phyloP scores from a whole-genome alignment of 2,888 invertebrate genomes.

The Lithophane ornitopus region DNA sequence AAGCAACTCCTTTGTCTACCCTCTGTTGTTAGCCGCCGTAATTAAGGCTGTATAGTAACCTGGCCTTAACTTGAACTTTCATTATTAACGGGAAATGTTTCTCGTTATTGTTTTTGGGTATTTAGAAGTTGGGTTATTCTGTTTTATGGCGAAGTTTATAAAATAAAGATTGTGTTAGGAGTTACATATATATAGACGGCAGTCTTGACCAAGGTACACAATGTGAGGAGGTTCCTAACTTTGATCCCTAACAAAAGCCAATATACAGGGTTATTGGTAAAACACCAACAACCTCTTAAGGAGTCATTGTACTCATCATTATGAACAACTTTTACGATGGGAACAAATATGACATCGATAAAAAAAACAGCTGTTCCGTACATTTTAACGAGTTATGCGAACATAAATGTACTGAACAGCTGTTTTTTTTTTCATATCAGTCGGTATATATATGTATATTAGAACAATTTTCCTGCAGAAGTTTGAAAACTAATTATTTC shows the following conservation, averaged over 20 bases:
- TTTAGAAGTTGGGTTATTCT: conserved; percentile 38
- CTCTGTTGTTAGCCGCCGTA: conserved; percentile 45
- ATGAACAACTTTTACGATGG: too few species aligned
- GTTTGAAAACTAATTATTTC: not conserved
- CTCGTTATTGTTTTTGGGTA: conserved; percentile 49
- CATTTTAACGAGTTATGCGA: too few species aligned
- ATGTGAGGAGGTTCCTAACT: not conserved
- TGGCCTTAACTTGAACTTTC: conserved; percentile 46
- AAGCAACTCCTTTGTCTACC: conserved; percentile 40
- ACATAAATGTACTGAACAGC: too few species aligned
- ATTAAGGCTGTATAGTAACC: conserved; percentile 47
- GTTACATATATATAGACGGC: not conserved
- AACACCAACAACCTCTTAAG: too few species aligned
- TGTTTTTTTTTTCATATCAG: too few species aligned
- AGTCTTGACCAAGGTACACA: not conserved
- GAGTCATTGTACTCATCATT: too few species aligned
- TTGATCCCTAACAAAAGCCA: not conserved
- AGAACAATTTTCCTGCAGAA: not conserved
- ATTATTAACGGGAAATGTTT: conserved; percentile 51
- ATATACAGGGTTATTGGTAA: too few species aligned
- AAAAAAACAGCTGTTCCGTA: too few species aligned
- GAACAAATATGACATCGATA: too few species aligned
- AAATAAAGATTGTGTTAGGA: conserved; percentile 5
- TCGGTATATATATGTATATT: too few species aligned
- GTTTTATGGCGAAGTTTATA: conserved; percentile 14